Evolutionary conservation across 2,113 vertebrate species (phyloP), one percentile per base, ranked within the genome.

Genomic region (Mesocricetus auratus): DNA sequence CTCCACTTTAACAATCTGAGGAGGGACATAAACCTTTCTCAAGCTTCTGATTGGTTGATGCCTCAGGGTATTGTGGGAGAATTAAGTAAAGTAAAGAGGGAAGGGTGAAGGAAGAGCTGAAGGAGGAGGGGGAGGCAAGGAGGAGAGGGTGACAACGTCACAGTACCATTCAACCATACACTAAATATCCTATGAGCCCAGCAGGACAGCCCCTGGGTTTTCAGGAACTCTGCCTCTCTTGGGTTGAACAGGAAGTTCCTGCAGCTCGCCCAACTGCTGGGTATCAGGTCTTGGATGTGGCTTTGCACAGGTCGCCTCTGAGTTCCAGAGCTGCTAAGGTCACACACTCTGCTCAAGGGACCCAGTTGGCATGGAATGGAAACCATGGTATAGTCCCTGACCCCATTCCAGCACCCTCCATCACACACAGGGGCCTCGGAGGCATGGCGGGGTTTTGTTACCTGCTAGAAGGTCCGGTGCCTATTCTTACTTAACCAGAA

Each of bases 391-490:
- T n/a, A 53, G 4, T 3, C 7, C 15, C 11, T 33, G 5, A 5
- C 12, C 33, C 0, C 31, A 19, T 45, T 33, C 22, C 26, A 12
- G 2, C 0, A 13, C 19, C 74, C 45, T 8, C 33, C 12, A 8
- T 45, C 53, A 15, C n/a, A 22, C 26, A 0, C 0, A 19, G 42
- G 45, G 77, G 42, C 39, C 11, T 1, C 31, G 0, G 2, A 26
- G 78, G 42, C 56, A 77, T 19, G 29, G 71, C 2, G 1, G 1
- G 3, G 21, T 60, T 58, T 22, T 1, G 15, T 36, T 24, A 31
- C 62, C 87, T 24, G 15, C 22, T 21, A 12, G 53, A 47, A 2
- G 47, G 22, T 16, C 58, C 6, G 10, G 45, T 0, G 26, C 33
- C 24, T 16, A 22, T 47, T 22, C 53, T 13, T 73, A 21, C 9